These are phyloP conservation scores for Catonia carolina DNA, from an alignment of 2,888 invertebrate genomes.

Conservation along the genomic window DNA sequence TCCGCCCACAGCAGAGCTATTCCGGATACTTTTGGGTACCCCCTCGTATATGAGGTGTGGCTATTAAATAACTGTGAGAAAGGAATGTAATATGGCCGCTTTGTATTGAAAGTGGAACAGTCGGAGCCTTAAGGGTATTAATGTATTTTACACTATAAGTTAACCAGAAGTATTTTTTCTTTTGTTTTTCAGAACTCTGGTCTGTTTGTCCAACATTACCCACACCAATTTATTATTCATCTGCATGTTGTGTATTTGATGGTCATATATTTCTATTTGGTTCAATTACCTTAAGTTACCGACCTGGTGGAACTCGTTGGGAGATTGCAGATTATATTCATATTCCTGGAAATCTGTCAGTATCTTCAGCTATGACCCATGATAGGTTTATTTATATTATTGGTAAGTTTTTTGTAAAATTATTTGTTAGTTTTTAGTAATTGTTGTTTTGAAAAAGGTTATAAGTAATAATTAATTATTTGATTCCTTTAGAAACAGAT, in stretches of 20 bases:
- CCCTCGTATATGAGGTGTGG: no score
- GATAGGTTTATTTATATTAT: conserved; percentile 33
- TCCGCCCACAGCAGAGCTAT: no score
- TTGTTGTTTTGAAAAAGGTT: no score
- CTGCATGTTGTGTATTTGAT: conserved; percentile 33
- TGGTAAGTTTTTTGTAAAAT: conserved; percentile 29
- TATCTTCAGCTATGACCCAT: conserved; percentile 34
- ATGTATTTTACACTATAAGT: no score
- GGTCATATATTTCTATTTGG: conserved; percentile 35
- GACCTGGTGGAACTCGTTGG: conserved; percentile 31
- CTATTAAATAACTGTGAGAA: no score
- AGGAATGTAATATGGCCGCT: no score
- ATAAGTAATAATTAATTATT: no score
- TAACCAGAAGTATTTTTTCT: no score
- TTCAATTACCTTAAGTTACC: conserved; percentile 32
- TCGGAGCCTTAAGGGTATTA: no score
- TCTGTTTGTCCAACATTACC: conserved; percentile 31
- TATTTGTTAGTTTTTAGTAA: background rate
- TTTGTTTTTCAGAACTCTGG: conserved; percentile 32
- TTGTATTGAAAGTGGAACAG: no score
- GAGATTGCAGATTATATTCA: conserved; percentile 25
- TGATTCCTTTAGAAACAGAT: no score
- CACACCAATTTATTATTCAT: conserved; percentile 31
- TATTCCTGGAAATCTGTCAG: conserved; percentile 29
- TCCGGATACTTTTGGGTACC: no score